Conservation (phyloP, 2,888 invertebrate genomes). For the Lasioglossum pauxillum region DNA sequence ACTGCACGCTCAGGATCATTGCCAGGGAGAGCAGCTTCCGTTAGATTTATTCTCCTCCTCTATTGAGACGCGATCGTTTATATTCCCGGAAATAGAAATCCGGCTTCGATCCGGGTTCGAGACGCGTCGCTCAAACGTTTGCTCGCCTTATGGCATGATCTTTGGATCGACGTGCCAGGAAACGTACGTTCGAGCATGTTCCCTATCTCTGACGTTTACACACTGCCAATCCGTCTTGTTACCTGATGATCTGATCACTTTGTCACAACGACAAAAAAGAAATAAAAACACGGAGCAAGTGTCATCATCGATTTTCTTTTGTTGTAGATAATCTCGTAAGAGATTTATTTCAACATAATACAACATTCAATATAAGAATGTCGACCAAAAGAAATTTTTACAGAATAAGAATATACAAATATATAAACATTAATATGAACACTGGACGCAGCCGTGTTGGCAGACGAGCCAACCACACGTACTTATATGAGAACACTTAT, state of each 20-base stretch:
- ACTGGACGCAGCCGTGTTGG: no score
- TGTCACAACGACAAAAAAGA: neutral
- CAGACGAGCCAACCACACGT: no score
- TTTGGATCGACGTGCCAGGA: conserved; percentile 25
- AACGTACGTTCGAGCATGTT: conserved; percentile 35
- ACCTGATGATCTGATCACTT: neutral
- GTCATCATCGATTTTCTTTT: neutral
- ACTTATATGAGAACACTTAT: no score
- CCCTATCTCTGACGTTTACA: conserved; percentile 53
- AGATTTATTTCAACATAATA: no score
- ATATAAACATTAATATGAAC: no score
- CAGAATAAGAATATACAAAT: no score
- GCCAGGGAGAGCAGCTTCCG: conserved; percentile 67
- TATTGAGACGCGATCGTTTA: conserved; percentile 79
- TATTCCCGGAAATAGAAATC: conserved; percentile 78
- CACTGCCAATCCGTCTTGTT: conserved; percentile 10
- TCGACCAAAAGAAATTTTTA: no score
- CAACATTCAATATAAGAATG: no score
- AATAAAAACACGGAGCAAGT: neutral
- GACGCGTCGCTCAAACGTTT: conserved; percentile 65
- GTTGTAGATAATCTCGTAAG: no score
- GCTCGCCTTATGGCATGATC: conserved; percentile 47
- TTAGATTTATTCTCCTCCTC: conserved; percentile 79
- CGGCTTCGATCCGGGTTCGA: conserved; percentile 65
- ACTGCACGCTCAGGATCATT: conserved; percentile 63